phyloP scores from a whole-genome alignment of 1,140 invertebrate species.

The Heliconius himera region DNA sequence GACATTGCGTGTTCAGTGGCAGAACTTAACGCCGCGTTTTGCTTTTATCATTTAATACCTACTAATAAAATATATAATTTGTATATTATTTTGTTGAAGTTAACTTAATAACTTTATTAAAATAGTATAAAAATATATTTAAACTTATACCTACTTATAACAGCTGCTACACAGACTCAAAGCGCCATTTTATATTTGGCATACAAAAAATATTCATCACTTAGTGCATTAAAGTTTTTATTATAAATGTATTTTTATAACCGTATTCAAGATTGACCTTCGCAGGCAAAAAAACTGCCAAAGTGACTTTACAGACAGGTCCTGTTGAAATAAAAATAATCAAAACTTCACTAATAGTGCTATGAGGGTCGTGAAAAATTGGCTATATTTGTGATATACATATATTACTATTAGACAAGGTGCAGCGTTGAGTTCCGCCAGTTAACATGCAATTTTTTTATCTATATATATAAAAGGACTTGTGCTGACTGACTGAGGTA shows the following conservation, averaged over 20 bases:
- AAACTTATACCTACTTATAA: not conserved
- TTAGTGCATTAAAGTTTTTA: slow-evolving; percentile 18
- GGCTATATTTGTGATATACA: not conserved
- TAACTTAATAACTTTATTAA: too few relatives aligned
- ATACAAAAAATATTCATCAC: slow-evolving; percentile 4
- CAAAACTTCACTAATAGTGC: not conserved
- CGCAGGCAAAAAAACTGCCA: slow-evolving; percentile 18
- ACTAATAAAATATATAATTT: too few relatives aligned
- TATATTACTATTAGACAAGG: too few relatives aligned
- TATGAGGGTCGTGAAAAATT: not conserved
- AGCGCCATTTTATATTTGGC: not conserved
- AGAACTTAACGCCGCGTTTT: too few relatives aligned
- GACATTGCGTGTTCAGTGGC: too few relatives aligned
- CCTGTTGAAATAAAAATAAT: slow-evolving; percentile 1
- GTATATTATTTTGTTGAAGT: too few relatives aligned
- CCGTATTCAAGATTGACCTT: slow-evolving; percentile 31
- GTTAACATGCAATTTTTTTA: too few relatives aligned
- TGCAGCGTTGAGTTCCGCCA: too few relatives aligned
- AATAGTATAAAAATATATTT: not conserved
- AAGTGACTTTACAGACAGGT: slow-evolving; percentile 45
- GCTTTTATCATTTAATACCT: too few relatives aligned
- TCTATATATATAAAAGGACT: too few relatives aligned
- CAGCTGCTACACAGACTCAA: not conserved
- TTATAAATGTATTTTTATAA: slow-evolving; percentile 17
- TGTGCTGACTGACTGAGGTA: too few relatives aligned